Base-by-base conservation (phyloP, 2,113 vertebrate genomes). In the Egretta garzetta region DNA sequence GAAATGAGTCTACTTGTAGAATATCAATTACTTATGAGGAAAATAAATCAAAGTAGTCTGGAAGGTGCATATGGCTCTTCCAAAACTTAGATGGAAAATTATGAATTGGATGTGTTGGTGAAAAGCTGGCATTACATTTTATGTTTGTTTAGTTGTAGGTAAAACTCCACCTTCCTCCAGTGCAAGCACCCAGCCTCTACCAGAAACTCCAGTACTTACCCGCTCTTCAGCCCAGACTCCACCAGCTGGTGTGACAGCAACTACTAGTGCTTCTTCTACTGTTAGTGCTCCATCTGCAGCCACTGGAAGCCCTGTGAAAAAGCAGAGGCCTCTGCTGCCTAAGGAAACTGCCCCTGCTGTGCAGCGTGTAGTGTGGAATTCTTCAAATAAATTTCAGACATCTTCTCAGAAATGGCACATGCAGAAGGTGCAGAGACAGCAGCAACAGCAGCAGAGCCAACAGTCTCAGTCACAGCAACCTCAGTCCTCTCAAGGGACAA, bases 331-430 rank as follows among this genome's bases (percentile, higher is more conserved):
- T 59, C 98, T 99, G 59, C 98, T 99, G 96, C 99, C 99, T 19
- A 99, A 99, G 98, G 99, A 99, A 97, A 98, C 98, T 0, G 98
- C 98, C 32, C 99, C 99, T 70, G 98, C 99, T 3, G 99, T 99
- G 94, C 99, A 99, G 97, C 98, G 98, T 45, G 99, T 99, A 33
- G 99, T 99, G 93, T 99, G 99, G 99, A 99, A 99, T 98, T 99
- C 99, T 22, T 98, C 99, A 53, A 99, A 98, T 95, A 99, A 99
- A 97, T 99, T 99, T 97, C 99, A 99, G 97, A 99, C 99, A 1
- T 99, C 99, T 6, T 99, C 99, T 88, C 99, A 99, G 98, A 99
- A 99, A 97, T 99, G 99, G 99, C 99, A 99, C 88, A 98, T 99
- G 98, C 99, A 99, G 98, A 99, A 99, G 97, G 98, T 99, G 67